phyloP scores from a whole-genome alignment of 2,888 invertebrate genomes.

The Sminthurides aquaticus region DNA sequence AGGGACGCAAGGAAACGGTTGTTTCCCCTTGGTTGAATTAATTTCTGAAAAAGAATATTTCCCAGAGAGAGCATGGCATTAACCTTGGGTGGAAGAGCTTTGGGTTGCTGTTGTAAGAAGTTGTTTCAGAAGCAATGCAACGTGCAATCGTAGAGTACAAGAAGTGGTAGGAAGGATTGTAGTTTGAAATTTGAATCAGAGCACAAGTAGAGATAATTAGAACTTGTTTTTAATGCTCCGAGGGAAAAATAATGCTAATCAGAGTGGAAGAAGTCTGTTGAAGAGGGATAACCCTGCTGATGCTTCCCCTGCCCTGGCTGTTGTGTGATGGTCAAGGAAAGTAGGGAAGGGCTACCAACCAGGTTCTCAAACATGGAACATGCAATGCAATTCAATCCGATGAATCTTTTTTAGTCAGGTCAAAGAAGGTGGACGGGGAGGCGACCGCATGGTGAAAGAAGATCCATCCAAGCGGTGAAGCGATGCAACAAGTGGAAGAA shows the following conservation, averaged over 20 bases:
- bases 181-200: slow-evolving; percentile 22
- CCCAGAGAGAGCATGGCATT: not conserved
- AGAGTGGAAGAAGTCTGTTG: not conserved
- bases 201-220: slow-evolving; percentile 29
- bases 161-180: not conserved
- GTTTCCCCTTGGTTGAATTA: too few species aligned
- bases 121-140: too few species aligned
- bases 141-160: too few species aligned
- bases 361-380: not conserved
- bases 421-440: not conserved
- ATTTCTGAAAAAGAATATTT: too few species aligned
- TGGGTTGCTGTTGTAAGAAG: not conserved
- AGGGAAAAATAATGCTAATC: slow-evolving; percentile 26
- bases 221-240: slow-evolving; percentile 28
- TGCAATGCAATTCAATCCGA: not conserved
- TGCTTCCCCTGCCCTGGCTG: too few species aligned
- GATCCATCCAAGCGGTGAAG: not conserved
- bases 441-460: not conserved
- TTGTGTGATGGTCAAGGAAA: not conserved
- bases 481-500: not conserved
- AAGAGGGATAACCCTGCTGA: too few species aligned
- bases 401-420: too few species aligned
- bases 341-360: not conserved
- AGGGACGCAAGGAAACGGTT: too few species aligned
- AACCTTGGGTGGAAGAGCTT: not conserved